These are phyloP conservation scores for Orthosia incerta DNA, from an alignment of 2,888 invertebrate genomes.

Conservation along the genomic window DNA sequence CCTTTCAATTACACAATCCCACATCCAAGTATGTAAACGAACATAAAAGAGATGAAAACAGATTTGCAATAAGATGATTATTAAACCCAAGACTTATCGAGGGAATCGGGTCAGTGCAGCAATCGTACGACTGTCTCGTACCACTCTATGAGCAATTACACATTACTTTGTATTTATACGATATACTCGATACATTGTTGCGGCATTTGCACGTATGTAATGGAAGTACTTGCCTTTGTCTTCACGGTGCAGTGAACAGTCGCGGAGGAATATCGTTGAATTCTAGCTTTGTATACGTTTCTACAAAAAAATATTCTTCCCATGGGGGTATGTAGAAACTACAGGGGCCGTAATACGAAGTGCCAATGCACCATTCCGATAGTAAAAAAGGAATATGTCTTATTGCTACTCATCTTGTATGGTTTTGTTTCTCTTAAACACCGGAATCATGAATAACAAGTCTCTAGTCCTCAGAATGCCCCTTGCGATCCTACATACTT, in stretches of 20 bases:
- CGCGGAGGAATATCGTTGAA: neutral
- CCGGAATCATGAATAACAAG: too few relatives aligned
- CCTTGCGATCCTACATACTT: neutral
- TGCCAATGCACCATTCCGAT: neutral
- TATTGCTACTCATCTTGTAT: too few relatives aligned
- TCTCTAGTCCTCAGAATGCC: too few relatives aligned
- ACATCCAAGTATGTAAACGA: neutral
- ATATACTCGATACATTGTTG: conserved; percentile 46
- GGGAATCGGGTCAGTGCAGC: conserved; percentile 43
- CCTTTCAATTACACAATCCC: conserved; percentile 39
- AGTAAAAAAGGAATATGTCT: too few relatives aligned
- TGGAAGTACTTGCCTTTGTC: conserved; percentile 23
- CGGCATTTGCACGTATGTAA: conserved; percentile 40
- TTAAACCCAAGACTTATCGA: conserved; percentile 19
- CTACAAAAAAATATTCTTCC: neutral
- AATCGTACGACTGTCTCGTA: conserved; percentile 34
- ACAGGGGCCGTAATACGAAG: too few relatives aligned
- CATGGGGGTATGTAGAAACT: neutral
- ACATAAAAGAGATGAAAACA: conserved; percentile 35
- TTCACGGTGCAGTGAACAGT: conserved; percentile 1
- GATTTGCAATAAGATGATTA: conserved; percentile 45
- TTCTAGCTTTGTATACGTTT: neutral
- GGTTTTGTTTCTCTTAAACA: too few relatives aligned
- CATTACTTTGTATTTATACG: conserved; percentile 40
- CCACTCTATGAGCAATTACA: conserved; percentile 42